These are phyloP conservation scores for Chaitophorus viminalis DNA, from an alignment of 2,888 invertebrate species.

Conservation along the genomic window DNA sequence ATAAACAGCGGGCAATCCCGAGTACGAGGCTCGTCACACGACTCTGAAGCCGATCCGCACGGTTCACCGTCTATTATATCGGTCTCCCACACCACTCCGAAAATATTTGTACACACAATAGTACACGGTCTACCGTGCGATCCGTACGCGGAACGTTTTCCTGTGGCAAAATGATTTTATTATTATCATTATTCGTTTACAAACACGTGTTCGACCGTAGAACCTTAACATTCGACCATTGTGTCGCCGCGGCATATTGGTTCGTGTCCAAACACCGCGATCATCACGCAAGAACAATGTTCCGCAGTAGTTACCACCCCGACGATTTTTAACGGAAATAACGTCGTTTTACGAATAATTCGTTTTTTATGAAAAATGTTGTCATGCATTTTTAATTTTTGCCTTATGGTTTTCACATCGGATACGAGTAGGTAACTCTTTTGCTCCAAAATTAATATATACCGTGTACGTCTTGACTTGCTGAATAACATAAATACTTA, in stretches of 20 bases:
- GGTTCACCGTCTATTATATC: constrained; percentile 53
- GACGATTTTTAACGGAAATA: background rate
- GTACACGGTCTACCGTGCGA: background rate
- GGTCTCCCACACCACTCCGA: constrained; percentile 38
- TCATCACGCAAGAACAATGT: too few species aligned
- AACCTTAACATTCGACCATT: background rate
- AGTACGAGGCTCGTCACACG: constrained; percentile 52
- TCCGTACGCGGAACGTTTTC: constrained; percentile 19
- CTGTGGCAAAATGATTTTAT: background rate
- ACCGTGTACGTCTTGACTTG: too few species aligned
- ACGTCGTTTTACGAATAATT: background rate
- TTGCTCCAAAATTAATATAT: too few species aligned
- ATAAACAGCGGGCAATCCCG: constrained; percentile 45
- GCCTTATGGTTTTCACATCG: too few species aligned
- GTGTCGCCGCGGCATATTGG: background rate
- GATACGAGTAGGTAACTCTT: too few species aligned
- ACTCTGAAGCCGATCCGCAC: constrained; percentile 43
- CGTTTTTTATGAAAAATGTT: background rate
- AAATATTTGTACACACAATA: constrained; percentile 1
- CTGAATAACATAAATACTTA: too few species aligned
- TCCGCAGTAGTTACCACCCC: too few species aligned
- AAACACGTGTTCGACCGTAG: background rate
- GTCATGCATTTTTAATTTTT: too few species aligned
- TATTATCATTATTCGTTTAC: background rate
- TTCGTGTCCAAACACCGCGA: too few species aligned